These are phyloP conservation scores for Cebus imitator DNA, from an alignment of 2,113 vertebrate species.

Conservation along the genomic window DNA sequence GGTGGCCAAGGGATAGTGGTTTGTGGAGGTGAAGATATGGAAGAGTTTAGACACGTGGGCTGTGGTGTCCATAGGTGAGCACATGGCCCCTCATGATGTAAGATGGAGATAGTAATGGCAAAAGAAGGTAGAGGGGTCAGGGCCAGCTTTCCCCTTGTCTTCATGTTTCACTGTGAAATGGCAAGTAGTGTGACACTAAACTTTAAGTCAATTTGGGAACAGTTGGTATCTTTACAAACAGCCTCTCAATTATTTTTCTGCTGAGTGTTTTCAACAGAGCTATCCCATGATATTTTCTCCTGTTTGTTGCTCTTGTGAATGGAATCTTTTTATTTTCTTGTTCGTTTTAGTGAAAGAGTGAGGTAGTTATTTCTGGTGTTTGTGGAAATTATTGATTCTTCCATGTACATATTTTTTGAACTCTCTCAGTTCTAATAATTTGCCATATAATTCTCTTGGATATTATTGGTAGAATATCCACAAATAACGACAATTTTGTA, in stretches of 20 bases:
- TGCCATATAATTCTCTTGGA: not conserved
- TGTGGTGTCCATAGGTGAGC: not conserved
- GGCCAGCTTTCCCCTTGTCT: not conserved
- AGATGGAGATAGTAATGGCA: not conserved
- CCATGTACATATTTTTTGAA: not conserved
- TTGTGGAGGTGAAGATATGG: not conserved
- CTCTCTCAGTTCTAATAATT: not conserved
- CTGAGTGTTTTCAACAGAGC: not conserved
- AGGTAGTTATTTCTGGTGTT: not conserved
- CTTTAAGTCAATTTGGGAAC: not conserved
- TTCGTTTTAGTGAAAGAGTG: not conserved
- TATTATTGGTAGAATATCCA: not conserved
- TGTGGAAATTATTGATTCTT: not conserved
- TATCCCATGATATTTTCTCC: not conserved
- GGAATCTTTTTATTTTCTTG: not conserved
- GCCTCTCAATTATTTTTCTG: not conserved
- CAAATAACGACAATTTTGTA: not conserved
- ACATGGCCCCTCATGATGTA: not conserved
- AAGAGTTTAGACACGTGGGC: not conserved
- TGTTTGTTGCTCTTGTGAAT: not conserved
- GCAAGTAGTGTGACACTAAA: not conserved
- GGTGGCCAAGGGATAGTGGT: not conserved
- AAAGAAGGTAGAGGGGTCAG: not conserved
- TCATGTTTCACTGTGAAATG: not conserved
- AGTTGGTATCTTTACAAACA: not conserved